Evolutionary conservation across 2,888 invertebrate genomes (phyloP).

Genomic region (Dryobotodes eremita): DNA sequence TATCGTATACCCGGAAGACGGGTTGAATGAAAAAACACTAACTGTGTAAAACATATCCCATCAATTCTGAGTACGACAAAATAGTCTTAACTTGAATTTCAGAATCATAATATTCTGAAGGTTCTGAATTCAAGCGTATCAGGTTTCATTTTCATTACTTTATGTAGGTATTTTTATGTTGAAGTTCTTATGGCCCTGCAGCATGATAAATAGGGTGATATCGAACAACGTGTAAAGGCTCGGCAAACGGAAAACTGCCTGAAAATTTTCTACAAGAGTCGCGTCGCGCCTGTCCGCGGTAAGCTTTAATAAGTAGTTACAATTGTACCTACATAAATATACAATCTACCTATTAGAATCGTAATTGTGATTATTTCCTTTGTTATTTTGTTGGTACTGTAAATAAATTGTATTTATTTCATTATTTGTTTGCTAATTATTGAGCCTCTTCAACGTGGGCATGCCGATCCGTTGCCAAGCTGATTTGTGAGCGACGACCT

Average conservation of each 20-base stretch:
- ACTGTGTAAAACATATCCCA: not conserved
- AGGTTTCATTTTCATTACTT: not conserved
- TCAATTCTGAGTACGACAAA: not conserved
- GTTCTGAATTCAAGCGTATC: not conserved
- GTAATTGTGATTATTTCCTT: conserved; percentile 22
- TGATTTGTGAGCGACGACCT: not conserved
- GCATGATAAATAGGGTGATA: not conserved
- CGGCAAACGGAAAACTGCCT: too few species aligned
- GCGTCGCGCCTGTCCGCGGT: too few species aligned
- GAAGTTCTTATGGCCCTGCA: not conserved
- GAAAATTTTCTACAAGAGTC: too few species aligned
- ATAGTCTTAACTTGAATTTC: not conserved
- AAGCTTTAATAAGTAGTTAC: not conserved
- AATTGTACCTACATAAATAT: not conserved
- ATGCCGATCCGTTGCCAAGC: not conserved
- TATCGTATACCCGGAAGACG: not conserved
- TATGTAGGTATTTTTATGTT: not conserved
- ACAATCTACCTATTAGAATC: not conserved
- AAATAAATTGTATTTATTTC: conserved; percentile 59
- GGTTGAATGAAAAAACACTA: not conserved
- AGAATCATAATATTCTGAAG: not conserved
- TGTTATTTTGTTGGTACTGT: conserved; percentile 59
- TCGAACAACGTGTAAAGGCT: not conserved
- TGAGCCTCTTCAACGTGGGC: not conserved
- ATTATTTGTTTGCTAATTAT: not conserved